Conservation (phyloP, 2,113 vertebrate genomes). For the Bombycilla garrulus region DNA sequence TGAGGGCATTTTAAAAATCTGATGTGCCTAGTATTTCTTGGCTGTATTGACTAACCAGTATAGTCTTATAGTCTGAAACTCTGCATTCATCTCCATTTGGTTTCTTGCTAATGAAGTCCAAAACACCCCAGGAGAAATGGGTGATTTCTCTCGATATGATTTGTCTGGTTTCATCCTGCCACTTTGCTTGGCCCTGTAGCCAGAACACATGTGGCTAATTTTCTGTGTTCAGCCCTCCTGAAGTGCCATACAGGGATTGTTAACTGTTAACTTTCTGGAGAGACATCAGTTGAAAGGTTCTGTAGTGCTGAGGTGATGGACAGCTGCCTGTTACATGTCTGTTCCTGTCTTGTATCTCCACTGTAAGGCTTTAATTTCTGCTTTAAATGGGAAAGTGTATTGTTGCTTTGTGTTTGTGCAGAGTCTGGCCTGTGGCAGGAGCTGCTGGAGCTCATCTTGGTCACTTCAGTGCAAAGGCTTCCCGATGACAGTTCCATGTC, state of each 20-base stretch:
- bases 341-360: neutral
- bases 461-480: neutral
- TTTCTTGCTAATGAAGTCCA: neutral
- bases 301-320: neutral
- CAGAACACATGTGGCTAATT: neutral
- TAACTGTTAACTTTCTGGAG: neutral
- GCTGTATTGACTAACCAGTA: neutral
- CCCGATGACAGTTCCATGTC: neutral
- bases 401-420: neutral
- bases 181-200: neutral
- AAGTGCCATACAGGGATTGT: neutral
- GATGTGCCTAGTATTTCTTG: neutral
- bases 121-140: neutral
- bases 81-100: neutral
- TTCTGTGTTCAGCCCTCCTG: neutral
- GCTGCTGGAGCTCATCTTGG: neutral
- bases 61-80: neutral
- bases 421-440: neutral
- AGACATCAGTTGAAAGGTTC: neutral
- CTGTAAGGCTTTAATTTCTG: neutral
- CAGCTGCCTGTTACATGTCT: neutral
- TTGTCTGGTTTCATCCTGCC: neutral
- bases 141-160: neutral
- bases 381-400: neutral
- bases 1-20: neutral